These are phyloP conservation scores for Eueides isabella DNA, from an alignment of 1,140 invertebrate genomes.

Conservation along the genomic window DNA sequence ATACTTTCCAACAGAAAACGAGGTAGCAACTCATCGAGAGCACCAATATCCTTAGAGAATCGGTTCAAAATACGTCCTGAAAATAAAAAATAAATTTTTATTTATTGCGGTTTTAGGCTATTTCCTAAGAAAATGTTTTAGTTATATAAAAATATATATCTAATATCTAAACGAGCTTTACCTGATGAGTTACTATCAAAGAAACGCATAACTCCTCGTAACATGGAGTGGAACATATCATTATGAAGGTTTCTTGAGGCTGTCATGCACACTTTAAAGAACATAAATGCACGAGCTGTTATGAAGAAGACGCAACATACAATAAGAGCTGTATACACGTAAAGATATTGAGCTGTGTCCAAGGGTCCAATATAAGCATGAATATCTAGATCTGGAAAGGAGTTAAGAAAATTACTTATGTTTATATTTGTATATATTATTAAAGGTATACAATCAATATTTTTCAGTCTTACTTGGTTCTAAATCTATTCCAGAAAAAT, in stretches of 20 bases:
- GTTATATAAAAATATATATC: background rate
- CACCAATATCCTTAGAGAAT: constrained; percentile 90
- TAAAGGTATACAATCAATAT: background rate
- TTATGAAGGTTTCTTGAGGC: constrained; percentile 91
- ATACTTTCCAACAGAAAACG: constrained; percentile 90
- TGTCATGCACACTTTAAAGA: constrained; percentile 92
- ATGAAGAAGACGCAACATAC: constrained; percentile 81
- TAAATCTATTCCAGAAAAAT: constrained; percentile 64
- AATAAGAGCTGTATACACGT: constrained; percentile 76
- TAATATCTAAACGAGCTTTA: constrained; percentile 13
- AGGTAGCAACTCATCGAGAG: constrained; percentile 93
- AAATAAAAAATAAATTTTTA: constrained; percentile 35
- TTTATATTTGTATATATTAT: background rate
- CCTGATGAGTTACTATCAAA: constrained; percentile 93
- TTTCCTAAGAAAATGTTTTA: background rate
- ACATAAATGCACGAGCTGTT: constrained; percentile 85
- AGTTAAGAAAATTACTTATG: constrained; percentile 17
- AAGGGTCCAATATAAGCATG: constrained; percentile 74
- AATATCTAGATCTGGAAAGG: constrained; percentile 67
- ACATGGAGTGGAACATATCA: constrained; percentile 90
- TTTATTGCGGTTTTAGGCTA: background rate
- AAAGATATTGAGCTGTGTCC: constrained; percentile 74
- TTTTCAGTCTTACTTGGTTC: constrained; percentile 52
- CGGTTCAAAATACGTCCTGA: constrained; percentile 87
- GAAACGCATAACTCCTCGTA: constrained; percentile 91